Conservation (phyloP, 1,140 invertebrate genomes). For the Caerostris darwini region DNA sequence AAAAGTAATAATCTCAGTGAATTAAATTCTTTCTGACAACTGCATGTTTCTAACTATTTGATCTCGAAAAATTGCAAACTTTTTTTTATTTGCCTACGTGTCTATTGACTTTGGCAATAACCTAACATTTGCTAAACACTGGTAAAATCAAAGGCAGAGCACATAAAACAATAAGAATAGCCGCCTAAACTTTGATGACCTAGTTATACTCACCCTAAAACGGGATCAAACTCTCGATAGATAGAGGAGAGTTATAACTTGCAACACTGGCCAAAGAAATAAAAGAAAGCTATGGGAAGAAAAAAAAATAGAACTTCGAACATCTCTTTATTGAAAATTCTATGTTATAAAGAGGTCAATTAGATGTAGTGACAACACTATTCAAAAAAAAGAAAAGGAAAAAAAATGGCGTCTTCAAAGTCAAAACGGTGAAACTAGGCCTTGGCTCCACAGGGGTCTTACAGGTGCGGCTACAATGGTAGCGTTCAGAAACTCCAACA, state of each 20-base stretch:
- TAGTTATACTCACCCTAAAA: not conserved
- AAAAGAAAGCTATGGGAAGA: not conserved
- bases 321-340: constrained; percentile 24
- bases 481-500: constrained; percentile 39
- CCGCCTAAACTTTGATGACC: not conserved
- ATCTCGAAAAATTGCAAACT: not conserved
- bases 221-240: not conserved
- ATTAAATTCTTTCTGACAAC: too few species aligned
- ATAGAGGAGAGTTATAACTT: not conserved
- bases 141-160: not conserved
- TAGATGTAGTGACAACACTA: constrained; percentile 68
- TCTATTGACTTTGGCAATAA: not conserved
- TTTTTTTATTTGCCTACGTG: not conserved
- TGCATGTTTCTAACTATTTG: not conserved
- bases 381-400: constrained; percentile 12
- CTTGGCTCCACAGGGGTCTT: constrained; percentile 31
- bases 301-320: not conserved
- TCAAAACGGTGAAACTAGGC: constrained; percentile 21
- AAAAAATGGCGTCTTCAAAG: constrained; percentile 29
- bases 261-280: not conserved
- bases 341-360: constrained; percentile 66
- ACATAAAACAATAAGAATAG: constrained; percentile 7
- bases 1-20: too few species aligned
- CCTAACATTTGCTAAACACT: constrained; percentile 21
- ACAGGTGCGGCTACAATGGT: not conserved